These are phyloP conservation scores for Dryomyza anilis DNA, from an alignment of 2,888 invertebrate genomes.

Conservation along the genomic window DNA sequence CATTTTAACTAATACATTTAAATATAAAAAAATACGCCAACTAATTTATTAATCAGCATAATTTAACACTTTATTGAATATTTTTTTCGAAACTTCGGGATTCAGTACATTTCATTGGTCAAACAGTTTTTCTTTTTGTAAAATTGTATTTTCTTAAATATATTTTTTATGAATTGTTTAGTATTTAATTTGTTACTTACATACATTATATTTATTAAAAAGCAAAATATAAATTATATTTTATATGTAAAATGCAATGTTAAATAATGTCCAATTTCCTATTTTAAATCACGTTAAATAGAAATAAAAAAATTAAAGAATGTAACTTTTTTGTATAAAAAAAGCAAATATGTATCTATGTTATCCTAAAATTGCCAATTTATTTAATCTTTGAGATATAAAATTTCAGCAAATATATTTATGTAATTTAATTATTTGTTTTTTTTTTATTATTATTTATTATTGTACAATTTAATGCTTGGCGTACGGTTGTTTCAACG, in stretches of 20 bases:
- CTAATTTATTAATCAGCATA: too few species aligned
- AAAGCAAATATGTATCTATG: constrained; percentile 6
- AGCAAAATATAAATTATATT: neutral
- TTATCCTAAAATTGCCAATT: constrained; percentile 17
- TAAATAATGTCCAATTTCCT: neutral
- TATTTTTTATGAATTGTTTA: constrained; percentile 5
- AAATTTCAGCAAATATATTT: constrained; percentile 19
- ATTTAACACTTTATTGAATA: too few species aligned
- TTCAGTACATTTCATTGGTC: too few species aligned
- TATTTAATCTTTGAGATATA: neutral
- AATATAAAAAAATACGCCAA: too few species aligned
- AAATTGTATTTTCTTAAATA: too few species aligned
- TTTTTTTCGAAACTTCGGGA: too few species aligned
- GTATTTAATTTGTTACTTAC: constrained; percentile 1
- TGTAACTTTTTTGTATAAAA: constrained; percentile 8
- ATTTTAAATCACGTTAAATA: neutral
- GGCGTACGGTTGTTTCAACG: too few species aligned
- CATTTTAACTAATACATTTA: too few species aligned
- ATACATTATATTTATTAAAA: constrained; percentile 7
- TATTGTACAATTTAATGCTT: too few species aligned
- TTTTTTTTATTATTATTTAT: neutral
- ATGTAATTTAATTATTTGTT: constrained; percentile 8
- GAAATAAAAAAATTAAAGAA: neutral
- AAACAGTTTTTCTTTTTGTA: constrained; percentile 1
- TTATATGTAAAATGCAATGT: neutral